Evolutionary conservation across 2,113 vertebrate species (phyloP).

Genomic region (Ptilorrhoa leucosticta): DNA sequence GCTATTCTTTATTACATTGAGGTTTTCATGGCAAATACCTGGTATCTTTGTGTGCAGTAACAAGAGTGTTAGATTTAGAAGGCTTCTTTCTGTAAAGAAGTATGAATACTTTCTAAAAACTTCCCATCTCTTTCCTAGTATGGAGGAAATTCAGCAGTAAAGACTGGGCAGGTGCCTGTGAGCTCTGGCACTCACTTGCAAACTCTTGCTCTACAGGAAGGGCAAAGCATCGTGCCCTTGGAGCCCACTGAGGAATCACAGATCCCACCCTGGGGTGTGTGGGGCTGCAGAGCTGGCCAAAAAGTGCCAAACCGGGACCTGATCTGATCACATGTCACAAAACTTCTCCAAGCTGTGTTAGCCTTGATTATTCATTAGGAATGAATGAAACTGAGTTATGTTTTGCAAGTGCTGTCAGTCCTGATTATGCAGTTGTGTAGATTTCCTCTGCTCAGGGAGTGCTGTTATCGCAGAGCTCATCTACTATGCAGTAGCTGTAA

Average conservation of each 20-base stretch:
- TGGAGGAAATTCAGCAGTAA: background rate
- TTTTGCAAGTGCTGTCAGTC: constrained; percentile 33
- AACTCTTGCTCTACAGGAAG: background rate
- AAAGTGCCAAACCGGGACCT: background rate
- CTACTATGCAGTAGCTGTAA: constrained; percentile 9
- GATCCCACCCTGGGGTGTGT: background rate
- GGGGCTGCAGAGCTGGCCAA: background rate
- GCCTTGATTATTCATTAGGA: constrained; percentile 22
- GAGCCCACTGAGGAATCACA: background rate
- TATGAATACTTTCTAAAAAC: background rate
- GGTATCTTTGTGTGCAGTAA: background rate
- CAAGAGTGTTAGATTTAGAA: background rate
- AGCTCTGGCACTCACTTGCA: background rate
- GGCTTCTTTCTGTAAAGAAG: background rate
- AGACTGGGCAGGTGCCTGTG: background rate
- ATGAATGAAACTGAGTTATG: constrained; percentile 7
- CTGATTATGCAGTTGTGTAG: constrained; percentile 22
- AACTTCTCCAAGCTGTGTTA: background rate
- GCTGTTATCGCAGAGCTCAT: constrained; percentile 24
- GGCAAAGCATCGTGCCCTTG: background rate
- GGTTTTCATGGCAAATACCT: background rate
- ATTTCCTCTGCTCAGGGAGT: constrained; percentile 29
- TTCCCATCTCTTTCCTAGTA: background rate
- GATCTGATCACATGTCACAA: background rate
- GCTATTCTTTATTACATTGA: background rate